Conservation (phyloP, 2,888 invertebrate species). For the Coremacera marginata region DNA sequence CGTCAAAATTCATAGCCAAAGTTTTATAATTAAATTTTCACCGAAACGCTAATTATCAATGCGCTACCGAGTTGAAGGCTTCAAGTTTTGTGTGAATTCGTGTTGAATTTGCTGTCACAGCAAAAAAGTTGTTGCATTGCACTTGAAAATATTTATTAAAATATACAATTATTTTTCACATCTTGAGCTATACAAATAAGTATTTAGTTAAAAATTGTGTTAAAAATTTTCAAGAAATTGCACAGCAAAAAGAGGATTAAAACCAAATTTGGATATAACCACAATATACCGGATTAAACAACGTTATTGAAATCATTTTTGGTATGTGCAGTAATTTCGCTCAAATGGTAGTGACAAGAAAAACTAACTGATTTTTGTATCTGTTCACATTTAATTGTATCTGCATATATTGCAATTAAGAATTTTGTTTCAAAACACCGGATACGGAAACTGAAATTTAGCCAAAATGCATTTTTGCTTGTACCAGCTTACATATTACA, state of each 20-base stretch:
- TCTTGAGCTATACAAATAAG: too few relatives aligned
- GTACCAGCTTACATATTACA: too few relatives aligned
- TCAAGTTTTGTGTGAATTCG: neutral
- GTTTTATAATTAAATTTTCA: slow-evolving; percentile 35
- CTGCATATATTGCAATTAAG: too few relatives aligned
- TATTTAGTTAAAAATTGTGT: too few relatives aligned
- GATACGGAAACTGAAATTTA: neutral
- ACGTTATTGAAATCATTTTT: neutral
- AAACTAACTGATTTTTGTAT: too few relatives aligned
- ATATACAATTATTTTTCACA: neutral
- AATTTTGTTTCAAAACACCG: too few relatives aligned
- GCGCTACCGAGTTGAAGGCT: neutral
- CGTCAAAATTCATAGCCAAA: slow-evolving; percentile 8
- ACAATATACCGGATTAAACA: neutral
- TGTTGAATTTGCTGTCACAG: neutral
- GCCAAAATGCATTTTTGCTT: too few relatives aligned
- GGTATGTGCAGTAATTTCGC: too few relatives aligned
- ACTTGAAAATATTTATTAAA: slow-evolving; percentile 5
- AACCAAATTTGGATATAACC: neutral
- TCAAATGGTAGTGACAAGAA: too few relatives aligned
- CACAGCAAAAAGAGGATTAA: neutral
- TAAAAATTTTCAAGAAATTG: neutral
- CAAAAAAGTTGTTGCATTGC: neutral
- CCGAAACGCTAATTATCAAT: slow-evolving; percentile 32
- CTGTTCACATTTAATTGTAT: too few relatives aligned